These are phyloP conservation scores for Phataginus tricuspis DNA, from an alignment of 2,797 vertebrate genomes.

Conservation along the genomic window DNA sequence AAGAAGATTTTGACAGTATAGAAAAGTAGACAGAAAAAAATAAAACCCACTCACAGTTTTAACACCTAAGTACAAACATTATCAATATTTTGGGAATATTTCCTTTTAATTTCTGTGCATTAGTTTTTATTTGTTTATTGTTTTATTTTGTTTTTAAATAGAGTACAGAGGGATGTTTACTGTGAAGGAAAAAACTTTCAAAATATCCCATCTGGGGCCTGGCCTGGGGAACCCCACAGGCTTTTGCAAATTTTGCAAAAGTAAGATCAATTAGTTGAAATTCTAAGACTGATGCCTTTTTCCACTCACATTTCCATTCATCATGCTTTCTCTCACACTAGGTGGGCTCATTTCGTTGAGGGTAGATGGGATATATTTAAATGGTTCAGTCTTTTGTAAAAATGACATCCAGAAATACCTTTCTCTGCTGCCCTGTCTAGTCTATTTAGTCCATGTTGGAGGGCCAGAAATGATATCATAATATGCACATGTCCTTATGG, in stretches of 20 bases:
- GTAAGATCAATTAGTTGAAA: not conserved
- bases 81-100: not conserved
- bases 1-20: constrained; percentile 1
- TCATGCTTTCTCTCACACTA: not conserved
- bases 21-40: not conserved
- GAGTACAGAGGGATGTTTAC: not conserved
- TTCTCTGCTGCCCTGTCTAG: not conserved
- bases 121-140: not conserved
- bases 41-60: not conserved
- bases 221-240: not conserved
- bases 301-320: not conserved
- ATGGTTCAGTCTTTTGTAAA: not conserved
- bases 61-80: not conserved
- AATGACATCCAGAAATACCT: not conserved
- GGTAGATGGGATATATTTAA: not conserved
- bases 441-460: not conserved
- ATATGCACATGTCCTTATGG: not conserved
- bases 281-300: not conserved
- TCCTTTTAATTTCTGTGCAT: not conserved
- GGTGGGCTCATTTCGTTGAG: not conserved
- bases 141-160: not conserved
- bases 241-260: not conserved
- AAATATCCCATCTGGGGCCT: not conserved
- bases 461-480: not conserved
- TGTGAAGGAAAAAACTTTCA: not conserved